Evolutionary conservation across 2,113 vertebrate genomes (phyloP), one percentile per base, ranked within the genome.

Genomic region (Chlamydotis undulata): DNA sequence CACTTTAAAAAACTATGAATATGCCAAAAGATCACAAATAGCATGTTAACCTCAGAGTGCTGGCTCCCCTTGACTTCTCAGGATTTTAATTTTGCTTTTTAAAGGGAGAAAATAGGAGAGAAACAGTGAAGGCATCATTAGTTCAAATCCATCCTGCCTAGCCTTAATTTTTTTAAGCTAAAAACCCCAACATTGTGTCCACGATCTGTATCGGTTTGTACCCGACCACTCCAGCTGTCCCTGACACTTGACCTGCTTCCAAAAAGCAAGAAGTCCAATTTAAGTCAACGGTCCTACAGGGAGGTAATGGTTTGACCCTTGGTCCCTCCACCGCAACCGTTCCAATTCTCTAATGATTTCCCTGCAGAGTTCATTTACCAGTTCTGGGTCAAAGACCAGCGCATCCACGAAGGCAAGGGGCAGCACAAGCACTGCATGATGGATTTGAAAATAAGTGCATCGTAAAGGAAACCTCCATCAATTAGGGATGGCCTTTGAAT

Each of bases 301-400:
- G 83, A 97, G 91, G 93, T 96, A 95, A 97, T 92, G 94, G 95
- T 96, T 96, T 98, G 95, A 98, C 97, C 96, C 89, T 83, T 97
- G 89, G 88, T 89, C 90, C 53, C 70, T 81, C 86, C 67, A 94
- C 87, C 25, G 64, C 86, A 96, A 95, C 63, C 24, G 10, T 92
- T 95, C 70, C 85, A 95, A 68, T 95, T 97, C 96, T 96, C 96
- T 98, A 98, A 97, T 96, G 95, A 97, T 96, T 96, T 98, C 96
- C 97, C 96, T 94, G 92, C 94, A 98, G 97, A 94, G 94, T 96
- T 98, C 97, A 97, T 96, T 97, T 96, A 97, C 96, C 93, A 98
- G 91, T 96, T 97, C 95, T 95, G 91, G 95, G 97, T 97, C 97
- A 98, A 97, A 97, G 97, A 95, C 96, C 96, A 95, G 94, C 76